phyloP scores from a whole-genome alignment of 2,113 vertebrate genomes.

The Microcebus murinus region DNA sequence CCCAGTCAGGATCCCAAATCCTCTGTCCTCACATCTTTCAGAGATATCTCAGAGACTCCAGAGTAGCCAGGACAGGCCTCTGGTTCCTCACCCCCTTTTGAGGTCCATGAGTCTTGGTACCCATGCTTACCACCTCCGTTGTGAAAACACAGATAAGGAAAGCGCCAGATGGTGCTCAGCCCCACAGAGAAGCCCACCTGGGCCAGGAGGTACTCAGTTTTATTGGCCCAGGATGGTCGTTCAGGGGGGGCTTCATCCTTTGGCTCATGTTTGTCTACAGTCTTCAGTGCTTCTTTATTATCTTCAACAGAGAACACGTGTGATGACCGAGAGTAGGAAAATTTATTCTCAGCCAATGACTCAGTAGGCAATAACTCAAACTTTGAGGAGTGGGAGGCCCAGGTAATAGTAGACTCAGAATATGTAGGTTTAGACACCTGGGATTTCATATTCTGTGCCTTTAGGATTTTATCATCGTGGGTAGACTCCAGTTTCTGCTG shows the following conservation, averaged over 20 bases:
- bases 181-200: slow-evolving; percentile 93
- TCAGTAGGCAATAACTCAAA: rapidly evolving
- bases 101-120: background rate
- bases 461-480: background rate
- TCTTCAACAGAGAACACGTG: background rate
- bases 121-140: slow-evolving; percentile 60
- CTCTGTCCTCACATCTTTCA: background rate
- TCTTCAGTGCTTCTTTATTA: background rate
- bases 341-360: background rate
- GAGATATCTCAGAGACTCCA: background rate
- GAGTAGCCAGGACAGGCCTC: background rate
- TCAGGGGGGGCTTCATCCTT: rapidly evolving
- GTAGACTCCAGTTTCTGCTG: background rate
- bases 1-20: background rate
- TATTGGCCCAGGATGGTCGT: slow-evolving; percentile 87
- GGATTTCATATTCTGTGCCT: background rate
- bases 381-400: background rate
- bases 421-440: rapidly evolving
- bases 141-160: slow-evolving; percentile 81
- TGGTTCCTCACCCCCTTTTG: background rate
- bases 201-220: slow-evolving; percentile 90
- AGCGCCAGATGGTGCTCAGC: slow-evolving; percentile 90
- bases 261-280: rapidly evolving
- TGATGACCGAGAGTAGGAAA: background rate
- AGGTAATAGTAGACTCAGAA: background rate